Base-by-base conservation (phyloP, 2,797 vertebrate species). In the Simalia tracyae region DNA sequence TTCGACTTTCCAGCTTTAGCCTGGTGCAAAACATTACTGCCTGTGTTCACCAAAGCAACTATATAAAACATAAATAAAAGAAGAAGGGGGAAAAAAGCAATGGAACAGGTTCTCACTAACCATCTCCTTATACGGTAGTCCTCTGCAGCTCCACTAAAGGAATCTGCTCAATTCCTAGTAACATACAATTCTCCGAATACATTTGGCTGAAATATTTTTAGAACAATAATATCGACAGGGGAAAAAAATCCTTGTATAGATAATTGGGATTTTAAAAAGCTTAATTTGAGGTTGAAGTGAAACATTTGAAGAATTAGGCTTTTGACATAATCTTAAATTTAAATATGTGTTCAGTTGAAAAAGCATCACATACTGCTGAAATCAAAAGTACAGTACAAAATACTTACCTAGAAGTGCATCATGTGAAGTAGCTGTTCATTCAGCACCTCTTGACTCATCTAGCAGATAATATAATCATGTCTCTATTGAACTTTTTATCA, bases 341-440 rank as follows among this genome's bases (percentile, higher is more conserved):
- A 56, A 68, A 68, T 26, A 12, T 50, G 31, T 22, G 31, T 28
- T 56, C 50, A 36, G 28, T 36, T 85, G 60, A 63, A 68, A 90
- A 85, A 66, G 6, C 28, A 24, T 5, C 4, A 61, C 68, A 90
- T 22, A n/a, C 12, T 64, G 50, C 46, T 54, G 31, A 86, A 68
- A 56, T 68, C 28, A 81, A 56, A 64, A 50, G 60, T 54, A 26
- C 28, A 91, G 46, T 56, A 26, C 11, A 91, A 66, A 56, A 90
- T 66, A 14, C 61, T 66, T 90, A n/a, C 24, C 61, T 31, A 61
- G 76, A 81, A 81, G 8, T 81, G 57, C 36, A 90, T 61, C 14
- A 26, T 66, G 24, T 54, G 61, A 66, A 91, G 90, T 86, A 66
- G 90, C 61, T 91, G 84, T 91, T 91, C 61, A 57, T 91, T 91